Conservation (phyloP, 2,113 vertebrate species). For the Xiphorhynchus elegans region DNA sequence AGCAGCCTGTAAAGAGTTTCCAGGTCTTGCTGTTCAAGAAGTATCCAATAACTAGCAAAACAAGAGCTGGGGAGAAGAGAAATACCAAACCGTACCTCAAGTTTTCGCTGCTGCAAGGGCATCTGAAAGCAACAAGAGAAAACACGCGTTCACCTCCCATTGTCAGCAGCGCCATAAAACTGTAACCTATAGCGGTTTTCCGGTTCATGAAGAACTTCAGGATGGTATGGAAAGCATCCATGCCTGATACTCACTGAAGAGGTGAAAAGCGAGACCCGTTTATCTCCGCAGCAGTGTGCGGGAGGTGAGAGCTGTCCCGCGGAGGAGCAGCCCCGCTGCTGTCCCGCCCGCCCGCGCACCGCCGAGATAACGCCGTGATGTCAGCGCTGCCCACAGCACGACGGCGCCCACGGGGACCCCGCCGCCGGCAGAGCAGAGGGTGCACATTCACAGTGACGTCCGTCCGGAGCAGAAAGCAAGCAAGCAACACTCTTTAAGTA, state of each 20-base stretch:
- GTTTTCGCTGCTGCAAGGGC: constrained; percentile 90
- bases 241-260: constrained; percentile 41
- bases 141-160: constrained; percentile 88
- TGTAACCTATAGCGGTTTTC: constrained; percentile 90
- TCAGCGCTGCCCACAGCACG: not conserved
- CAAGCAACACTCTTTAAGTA: too few species aligned
- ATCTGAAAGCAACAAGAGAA: constrained; percentile 90
- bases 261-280: not conserved
- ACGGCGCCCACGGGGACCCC: not conserved
- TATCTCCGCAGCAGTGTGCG: not conserved
- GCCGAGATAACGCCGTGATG: constrained; percentile 16
- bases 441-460: rapidly evolving
- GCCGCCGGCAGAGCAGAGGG: not conserved
- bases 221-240: constrained; percentile 86
- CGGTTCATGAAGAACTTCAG: constrained; percentile 84
- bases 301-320: constrained; percentile 16
- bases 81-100: constrained; percentile 85
- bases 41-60: constrained; percentile 84
- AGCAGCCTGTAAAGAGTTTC: constrained; percentile 92
- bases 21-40: constrained; percentile 84
- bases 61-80: constrained; percentile 86
- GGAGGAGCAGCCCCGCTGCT: not conserved
- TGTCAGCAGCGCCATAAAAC: constrained; percentile 89
- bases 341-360: not conserved
- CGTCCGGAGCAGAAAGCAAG: rapidly evolving